phyloP scores from a whole-genome alignment of 2,797 vertebrate genomes.

The Phoxinus dragarum region DNA sequence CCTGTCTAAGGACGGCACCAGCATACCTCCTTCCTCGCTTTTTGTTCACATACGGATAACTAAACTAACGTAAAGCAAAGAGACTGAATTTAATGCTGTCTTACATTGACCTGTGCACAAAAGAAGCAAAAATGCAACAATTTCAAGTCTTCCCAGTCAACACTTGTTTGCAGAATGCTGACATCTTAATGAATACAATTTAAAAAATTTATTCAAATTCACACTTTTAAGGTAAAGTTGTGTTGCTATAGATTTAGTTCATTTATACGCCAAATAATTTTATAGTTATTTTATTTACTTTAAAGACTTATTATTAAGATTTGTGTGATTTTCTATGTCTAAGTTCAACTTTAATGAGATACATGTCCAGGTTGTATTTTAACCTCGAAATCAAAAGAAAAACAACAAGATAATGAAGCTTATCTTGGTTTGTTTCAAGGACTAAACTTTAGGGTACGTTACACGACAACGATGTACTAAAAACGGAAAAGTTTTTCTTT shows the following conservation, averaged over 20 bases:
- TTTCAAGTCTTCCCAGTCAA: slow-evolving; percentile 46
- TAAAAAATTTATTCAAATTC: background rate
- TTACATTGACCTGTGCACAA: slow-evolving; percentile 1
- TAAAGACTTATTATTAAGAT: slow-evolving; percentile 1
- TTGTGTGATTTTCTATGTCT: slow-evolving; percentile 37
- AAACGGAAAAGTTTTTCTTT: too few species aligned
- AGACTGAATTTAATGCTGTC: background rate
- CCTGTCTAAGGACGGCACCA: slow-evolving; percentile 89
- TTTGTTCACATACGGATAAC: slow-evolving; percentile 86
- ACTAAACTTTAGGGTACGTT: background rate
- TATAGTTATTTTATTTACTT: slow-evolving; percentile 32
- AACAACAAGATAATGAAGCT: background rate
- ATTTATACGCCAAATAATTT: slow-evolving; percentile 69
- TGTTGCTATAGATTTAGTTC: slow-evolving; percentile 55
- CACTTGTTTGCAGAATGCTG: slow-evolving; percentile 22
- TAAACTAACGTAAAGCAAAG: slow-evolving; percentile 65
- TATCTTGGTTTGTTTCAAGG: slow-evolving; percentile 3
- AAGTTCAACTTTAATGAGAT: background rate
- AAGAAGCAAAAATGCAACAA: slow-evolving; percentile 9
- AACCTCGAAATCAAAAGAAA: slow-evolving; percentile 19
- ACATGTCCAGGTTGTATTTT: background rate
- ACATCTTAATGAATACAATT: background rate
- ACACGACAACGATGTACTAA: too few species aligned
- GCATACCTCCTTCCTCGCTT: slow-evolving; percentile 88
- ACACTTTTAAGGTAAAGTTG: slow-evolving; percentile 6